A percentile compares a stretch with the other conserved stretches of the same genome.
phyloP scores from a whole-genome alignment of 2,888 invertebrate species.

The Cheilosia vulpina region DNA sequence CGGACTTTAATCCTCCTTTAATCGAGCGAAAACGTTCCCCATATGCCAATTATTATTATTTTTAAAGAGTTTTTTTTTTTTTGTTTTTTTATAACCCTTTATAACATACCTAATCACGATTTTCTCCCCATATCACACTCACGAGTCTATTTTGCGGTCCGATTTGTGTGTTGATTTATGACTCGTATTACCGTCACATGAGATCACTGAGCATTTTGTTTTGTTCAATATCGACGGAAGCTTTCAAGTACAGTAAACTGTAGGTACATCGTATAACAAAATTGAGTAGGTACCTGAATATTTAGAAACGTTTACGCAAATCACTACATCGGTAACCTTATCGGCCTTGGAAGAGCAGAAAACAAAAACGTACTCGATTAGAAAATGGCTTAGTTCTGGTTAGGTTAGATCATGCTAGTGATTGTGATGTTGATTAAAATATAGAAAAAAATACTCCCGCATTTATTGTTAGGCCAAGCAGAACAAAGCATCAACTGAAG shows the following conservation, averaged over 20 bases:
- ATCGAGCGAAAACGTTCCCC: neutral
- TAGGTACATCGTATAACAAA: too few relatives aligned
- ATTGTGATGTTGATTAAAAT: neutral
- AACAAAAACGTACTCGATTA: neutral
- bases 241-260: neutral
- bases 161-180: neutral
- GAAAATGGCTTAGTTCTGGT: neutral
- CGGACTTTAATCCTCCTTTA: neutral
- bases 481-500: slow-evolving; percentile 1
- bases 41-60: neutral
- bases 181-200: slow-evolving; percentile 1
- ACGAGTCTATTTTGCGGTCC: neutral
- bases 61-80: neutral
- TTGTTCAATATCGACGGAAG: neutral
- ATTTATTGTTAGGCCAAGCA: neutral
- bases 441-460: neutral
- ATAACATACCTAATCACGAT: neutral
- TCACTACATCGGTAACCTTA: neutral
- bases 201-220: slow-evolving; percentile 1
- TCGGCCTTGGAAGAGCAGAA: neutral
- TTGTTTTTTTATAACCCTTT: neutral
- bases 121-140: neutral
- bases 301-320: neutral
- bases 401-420: neutral
- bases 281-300: neutral